These are phyloP conservation scores for Caenorhabditis macrosperma DNA, from an alignment of 2,888 invertebrate species.

Conservation along the genomic window DNA sequence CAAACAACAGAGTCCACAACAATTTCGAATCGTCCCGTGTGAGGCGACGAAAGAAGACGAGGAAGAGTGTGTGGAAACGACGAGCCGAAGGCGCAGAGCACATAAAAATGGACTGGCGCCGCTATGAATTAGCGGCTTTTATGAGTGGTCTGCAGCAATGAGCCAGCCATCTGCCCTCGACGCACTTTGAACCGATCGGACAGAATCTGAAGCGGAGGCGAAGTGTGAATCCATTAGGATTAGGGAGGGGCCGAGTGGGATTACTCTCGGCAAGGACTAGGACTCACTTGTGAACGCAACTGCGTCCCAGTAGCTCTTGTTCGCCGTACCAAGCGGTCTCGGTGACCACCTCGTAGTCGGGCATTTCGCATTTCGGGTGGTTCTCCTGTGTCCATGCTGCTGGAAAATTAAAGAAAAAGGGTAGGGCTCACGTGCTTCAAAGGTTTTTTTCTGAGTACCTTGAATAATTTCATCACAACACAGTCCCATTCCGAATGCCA, in stretches of 20 bases:
- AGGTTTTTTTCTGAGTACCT: no score
- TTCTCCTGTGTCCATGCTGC: slow-evolving; percentile 45
- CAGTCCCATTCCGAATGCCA: slow-evolving; percentile 57
- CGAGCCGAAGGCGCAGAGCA: slow-evolving; percentile 9
- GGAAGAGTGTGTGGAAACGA: no score
- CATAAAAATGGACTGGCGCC: slow-evolving; percentile 46
- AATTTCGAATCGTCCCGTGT: slow-evolving; percentile 6
- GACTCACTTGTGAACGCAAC: slow-evolving; percentile 53
- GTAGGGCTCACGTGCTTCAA: not conserved
- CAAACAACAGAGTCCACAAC: slow-evolving; percentile 43
- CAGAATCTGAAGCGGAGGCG: slow-evolving; percentile 51
- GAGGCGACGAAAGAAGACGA: not conserved
- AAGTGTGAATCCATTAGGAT: not conserved
- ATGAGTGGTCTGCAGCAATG: slow-evolving; percentile 58
- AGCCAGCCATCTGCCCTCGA: slow-evolving; percentile 61
- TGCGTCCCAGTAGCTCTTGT: slow-evolving; percentile 39
- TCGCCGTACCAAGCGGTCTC: slow-evolving; percentile 56
- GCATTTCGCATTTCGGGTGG: slow-evolving; percentile 33
- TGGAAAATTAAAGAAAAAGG: not conserved
- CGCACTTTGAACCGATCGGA: slow-evolving; percentile 52
- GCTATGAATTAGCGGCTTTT: slow-evolving; percentile 55
- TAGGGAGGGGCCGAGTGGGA: not conserved
- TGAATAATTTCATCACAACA: slow-evolving; percentile 43
- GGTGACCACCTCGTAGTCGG: slow-evolving; percentile 44
- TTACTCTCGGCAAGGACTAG: not conserved